A percentile compares a stretch with the other conserved stretches of the same genome.
Conservation (phyloP, 2,888 invertebrate species). For the Callimorpha dominula region DNA sequence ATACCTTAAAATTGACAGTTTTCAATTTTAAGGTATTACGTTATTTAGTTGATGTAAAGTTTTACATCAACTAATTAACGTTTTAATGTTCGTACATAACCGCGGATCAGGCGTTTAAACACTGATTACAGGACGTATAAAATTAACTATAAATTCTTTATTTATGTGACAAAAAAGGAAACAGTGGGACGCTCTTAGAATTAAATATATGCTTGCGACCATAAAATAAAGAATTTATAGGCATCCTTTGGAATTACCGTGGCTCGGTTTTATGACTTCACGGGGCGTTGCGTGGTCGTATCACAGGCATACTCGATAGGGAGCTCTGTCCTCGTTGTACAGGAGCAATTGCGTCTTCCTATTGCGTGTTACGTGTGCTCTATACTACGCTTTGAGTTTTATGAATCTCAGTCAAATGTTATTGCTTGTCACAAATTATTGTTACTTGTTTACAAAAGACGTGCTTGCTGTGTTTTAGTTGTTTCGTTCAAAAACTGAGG, state of each 20-base stretch:
- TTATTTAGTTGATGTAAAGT: too few relatives aligned
- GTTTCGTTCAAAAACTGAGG: not conserved
- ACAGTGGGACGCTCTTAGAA: conserved; percentile 80
- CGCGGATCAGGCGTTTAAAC: conserved; percentile 66
- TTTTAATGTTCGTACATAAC: conserved; percentile 62
- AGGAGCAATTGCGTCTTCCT: conserved; percentile 64
- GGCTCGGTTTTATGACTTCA: conserved; percentile 84
- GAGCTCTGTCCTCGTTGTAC: conserved; percentile 66
- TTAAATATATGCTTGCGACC: conserved; percentile 83
- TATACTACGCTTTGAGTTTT: conserved; percentile 44
- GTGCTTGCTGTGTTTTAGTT: not conserved
- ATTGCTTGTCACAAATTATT: conserved; percentile 36
- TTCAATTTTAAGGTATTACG: too few relatives aligned
- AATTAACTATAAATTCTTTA: conserved; percentile 78
- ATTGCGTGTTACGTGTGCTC: conserved; percentile 35
- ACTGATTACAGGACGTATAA: conserved; percentile 74
- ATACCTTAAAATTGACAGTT: conserved; percentile 59
- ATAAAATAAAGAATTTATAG: conserved; percentile 87
- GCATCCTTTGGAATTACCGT: conserved; percentile 84
- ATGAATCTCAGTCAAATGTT: conserved; percentile 47
- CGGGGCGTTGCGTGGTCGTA: conserved; percentile 80
- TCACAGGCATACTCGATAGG: conserved; percentile 74
- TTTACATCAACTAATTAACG: conserved; percentile 69
- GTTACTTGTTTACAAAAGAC: conserved; percentile 20
- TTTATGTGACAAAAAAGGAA: conserved; percentile 82